A percentile compares a stretch with the other conserved stretches of the same genome.
phyloP scores from a whole-genome alignment of 2,888 invertebrate genomes.

The Apantesis nais region DNA sequence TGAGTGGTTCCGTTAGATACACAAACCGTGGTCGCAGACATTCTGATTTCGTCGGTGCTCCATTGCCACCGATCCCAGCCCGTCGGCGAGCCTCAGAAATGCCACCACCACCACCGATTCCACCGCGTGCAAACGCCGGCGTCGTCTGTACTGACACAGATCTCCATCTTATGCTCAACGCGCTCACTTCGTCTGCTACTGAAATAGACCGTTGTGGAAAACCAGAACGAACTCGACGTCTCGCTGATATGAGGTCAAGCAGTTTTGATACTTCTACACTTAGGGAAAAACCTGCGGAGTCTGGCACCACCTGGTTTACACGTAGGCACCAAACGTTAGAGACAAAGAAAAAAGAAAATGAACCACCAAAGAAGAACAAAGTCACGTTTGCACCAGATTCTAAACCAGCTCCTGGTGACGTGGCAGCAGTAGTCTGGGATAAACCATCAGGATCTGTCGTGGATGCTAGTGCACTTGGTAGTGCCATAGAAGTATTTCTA shows the following conservation, averaged over 20 bases:
- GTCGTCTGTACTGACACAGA: constrained; percentile 94
- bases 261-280: constrained; percentile 93
- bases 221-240: constrained; percentile 84
- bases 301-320: constrained; percentile 90
- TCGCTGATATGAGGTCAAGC: constrained; percentile 91
- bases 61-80: constrained; percentile 86
- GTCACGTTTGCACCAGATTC: constrained; percentile 88
- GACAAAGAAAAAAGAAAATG: constrained; percentile 85
- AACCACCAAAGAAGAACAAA: constrained; percentile 79
- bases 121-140: constrained; percentile 81
- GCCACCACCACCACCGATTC: constrained; percentile 85
- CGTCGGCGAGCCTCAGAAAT: constrained; percentile 91
- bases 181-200: constrained; percentile 92
- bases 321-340: constrained; percentile 92
- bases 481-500: constrained; percentile 93
- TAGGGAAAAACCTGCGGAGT: constrained; percentile 74
- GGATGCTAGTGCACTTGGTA: constrained; percentile 92
- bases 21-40: constrained; percentile 88
- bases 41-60: constrained; percentile 89
- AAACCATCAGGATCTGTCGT: constrained; percentile 91
- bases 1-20: constrained; percentile 85
- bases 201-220: constrained; percentile 91
- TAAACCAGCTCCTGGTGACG: constrained; percentile 84
- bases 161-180: constrained; percentile 91
- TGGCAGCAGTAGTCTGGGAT: constrained; percentile 90